Conservation (phyloP, 2,888 invertebrate genomes). For the Drosophila seclusa region DNA sequence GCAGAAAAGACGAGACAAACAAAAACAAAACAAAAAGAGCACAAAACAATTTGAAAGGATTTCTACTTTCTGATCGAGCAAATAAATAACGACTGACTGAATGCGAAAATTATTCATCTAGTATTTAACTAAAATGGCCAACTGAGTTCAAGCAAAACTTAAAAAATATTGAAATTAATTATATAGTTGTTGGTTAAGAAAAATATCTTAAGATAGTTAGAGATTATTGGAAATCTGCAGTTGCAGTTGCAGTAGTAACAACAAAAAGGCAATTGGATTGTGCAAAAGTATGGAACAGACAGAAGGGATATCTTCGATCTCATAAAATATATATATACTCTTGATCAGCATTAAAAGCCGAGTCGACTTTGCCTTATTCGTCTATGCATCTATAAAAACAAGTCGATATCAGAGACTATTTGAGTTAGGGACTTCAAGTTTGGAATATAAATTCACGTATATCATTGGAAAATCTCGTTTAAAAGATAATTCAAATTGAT, state of each 20-base stretch:
- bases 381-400: background rate
- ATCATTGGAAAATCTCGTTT: background rate
- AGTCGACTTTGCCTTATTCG: background rate
- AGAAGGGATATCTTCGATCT: background rate
- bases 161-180: background rate
- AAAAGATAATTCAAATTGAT: background rate
- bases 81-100: slow-evolving; percentile 1
- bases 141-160: background rate
- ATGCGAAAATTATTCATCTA: background rate
- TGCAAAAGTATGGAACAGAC: background rate
- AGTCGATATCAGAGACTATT: background rate
- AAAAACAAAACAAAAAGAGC: background rate
- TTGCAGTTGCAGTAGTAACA: background rate
- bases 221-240: background rate
- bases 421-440: fast-evolving
- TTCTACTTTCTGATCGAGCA: background rate
- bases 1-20: background rate
- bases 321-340: background rate
- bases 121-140: background rate
- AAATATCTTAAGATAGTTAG: background rate
- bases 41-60: slow-evolving; percentile 8
- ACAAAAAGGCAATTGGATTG: background rate
- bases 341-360: background rate
- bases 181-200: background rate
- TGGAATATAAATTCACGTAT: background rate